Evolutionary conservation across 2,888 invertebrate species (phyloP).

Genomic region (Chelonus formosanus): DNA sequence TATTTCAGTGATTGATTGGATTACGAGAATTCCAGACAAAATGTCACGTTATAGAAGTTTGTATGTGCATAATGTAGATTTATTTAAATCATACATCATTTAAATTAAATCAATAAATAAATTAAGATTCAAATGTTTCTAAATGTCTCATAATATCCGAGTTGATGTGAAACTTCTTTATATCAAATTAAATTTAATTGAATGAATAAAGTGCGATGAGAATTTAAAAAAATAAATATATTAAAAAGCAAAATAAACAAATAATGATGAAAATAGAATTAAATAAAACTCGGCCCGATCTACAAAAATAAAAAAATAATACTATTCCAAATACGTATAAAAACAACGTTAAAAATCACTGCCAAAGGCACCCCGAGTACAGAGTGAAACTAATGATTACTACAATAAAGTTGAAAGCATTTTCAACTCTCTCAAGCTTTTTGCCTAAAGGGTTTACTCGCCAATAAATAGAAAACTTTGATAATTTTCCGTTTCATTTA

Average conservation of each 20-base stretch:
- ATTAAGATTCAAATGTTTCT: too few relatives aligned
- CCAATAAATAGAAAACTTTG: not conserved
- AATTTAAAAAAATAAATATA: constrained; percentile 13
- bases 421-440: constrained; percentile 26
- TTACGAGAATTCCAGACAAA: too few relatives aligned
- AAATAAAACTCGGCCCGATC: constrained; percentile 9
- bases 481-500: not conserved
- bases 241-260: not conserved
- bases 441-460: too few relatives aligned
- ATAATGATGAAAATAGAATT: not conserved
- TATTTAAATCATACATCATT: too few relatives aligned
- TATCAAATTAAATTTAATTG: too few relatives aligned
- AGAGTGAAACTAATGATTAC: constrained; percentile 19
- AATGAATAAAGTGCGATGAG: too few relatives aligned
- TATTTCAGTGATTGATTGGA: too few relatives aligned
- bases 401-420: constrained; percentile 26
- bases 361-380: constrained; percentile 48
- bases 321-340: constrained; percentile 43
- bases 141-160: too few relatives aligned
- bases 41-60: too few relatives aligned
- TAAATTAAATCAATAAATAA: too few relatives aligned
- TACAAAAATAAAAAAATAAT: constrained; percentile 29
- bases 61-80: too few relatives aligned
- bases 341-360: constrained; percentile 47
- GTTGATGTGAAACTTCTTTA: too few relatives aligned